Evolutionary conservation across 2,888 invertebrate species (phyloP).

Genomic region (Octonoba sinensis): DNA sequence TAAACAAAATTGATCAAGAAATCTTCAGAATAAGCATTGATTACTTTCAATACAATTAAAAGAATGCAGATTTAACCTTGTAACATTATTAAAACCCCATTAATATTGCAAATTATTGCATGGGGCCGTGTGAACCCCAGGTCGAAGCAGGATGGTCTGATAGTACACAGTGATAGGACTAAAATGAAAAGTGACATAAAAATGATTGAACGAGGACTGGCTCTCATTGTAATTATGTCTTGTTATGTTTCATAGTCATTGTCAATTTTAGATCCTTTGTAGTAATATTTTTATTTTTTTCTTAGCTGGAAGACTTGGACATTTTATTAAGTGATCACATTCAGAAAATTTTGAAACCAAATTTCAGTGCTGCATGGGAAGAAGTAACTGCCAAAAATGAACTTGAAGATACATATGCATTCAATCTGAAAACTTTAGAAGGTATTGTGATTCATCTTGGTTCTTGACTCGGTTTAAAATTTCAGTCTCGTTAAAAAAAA

Average conservation of each 20-base stretch:
- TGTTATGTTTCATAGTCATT: background rate
- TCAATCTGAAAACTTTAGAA: slow-evolving; percentile 83
- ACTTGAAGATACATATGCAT: slow-evolving; percentile 91
- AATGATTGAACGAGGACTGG: too few relatives aligned
- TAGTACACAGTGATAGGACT: too few relatives aligned
- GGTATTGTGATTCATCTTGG: slow-evolving; percentile 70
- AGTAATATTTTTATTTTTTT: slow-evolving; percentile 17
- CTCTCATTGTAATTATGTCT: background rate
- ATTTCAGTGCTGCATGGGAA: slow-evolving; percentile 86
- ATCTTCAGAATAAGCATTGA: too few relatives aligned
- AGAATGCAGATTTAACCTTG: too few relatives aligned
- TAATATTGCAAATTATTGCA: too few relatives aligned
- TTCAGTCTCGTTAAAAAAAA: background rate
- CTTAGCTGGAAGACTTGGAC: slow-evolving; percentile 89
- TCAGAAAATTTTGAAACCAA: slow-evolving; percentile 81
- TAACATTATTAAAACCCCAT: too few relatives aligned
- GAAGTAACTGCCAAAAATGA: slow-evolving; percentile 78
- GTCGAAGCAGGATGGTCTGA: too few relatives aligned
- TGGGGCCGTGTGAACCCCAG: too few relatives aligned
- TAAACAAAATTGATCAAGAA: too few relatives aligned
- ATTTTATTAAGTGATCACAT: slow-evolving; percentile 88
- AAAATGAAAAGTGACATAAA: too few relatives aligned
- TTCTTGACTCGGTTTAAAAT: background rate
- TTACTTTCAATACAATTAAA: too few relatives aligned
- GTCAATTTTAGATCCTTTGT: background rate